Conservation (phyloP, 2,797 vertebrate genomes). For the Jordanella pulchra region DNA sequence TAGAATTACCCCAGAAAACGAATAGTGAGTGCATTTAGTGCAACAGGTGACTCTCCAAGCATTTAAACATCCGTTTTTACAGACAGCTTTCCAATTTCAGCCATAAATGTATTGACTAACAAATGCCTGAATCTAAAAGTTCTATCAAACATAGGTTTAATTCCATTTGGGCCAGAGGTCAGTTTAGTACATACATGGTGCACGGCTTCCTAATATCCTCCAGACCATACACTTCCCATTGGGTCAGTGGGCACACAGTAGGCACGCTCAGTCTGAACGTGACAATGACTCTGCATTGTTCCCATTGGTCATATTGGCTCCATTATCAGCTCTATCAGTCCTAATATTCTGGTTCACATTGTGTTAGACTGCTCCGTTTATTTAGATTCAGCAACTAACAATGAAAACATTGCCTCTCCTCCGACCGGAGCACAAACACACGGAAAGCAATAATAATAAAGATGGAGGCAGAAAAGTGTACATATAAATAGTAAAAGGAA, state of each 20-base stretch:
- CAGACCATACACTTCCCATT: constrained; percentile 57
- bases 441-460: constrained; percentile 81
- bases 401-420: constrained; percentile 75
- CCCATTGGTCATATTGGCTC: constrained; percentile 65
- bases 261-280: constrained; percentile 70
- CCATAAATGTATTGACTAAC: not conserved
- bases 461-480: constrained; percentile 68
- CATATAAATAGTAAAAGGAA: constrained; percentile 77
- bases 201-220: constrained; percentile 44
- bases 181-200: constrained; percentile 36
- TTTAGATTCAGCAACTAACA: constrained; percentile 73
- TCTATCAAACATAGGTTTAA: not conserved
- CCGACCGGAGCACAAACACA: constrained; percentile 68
- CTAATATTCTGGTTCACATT: constrained; percentile 72
- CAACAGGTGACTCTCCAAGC: not conserved
- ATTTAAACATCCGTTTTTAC: not conserved
- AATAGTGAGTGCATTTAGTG: not conserved
- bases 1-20: not conserved
- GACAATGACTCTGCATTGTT: constrained; percentile 73
- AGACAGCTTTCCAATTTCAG: not conserved
- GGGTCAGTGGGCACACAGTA: constrained; percentile 59
- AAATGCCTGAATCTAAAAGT: not conserved
- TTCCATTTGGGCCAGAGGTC: constrained; percentile 48
- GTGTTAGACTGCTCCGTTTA: constrained; percentile 74
- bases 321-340: constrained; percentile 70